Conservation (phyloP, 37 sponge, comb jelly and placozoan genomes). For the Bolinopsis microptera region DNA sequence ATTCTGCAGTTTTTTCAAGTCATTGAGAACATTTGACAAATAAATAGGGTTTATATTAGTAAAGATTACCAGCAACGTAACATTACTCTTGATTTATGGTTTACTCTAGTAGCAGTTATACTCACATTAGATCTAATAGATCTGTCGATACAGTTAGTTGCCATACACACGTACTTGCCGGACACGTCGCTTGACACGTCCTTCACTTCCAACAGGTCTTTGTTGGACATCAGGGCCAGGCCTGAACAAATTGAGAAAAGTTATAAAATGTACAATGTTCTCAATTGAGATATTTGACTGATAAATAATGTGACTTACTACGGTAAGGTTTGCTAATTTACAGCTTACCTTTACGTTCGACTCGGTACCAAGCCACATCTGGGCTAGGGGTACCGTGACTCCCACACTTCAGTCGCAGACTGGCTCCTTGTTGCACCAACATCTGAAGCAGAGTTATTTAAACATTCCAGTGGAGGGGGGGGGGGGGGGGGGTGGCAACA, state of each 20-base stretch:
- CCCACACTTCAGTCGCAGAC: slow-evolving; percentile 11
- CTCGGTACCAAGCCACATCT: slow-evolving; percentile 2
- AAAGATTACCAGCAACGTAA: no score
- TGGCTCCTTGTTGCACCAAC: not conserved
- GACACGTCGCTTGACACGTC: not conserved
- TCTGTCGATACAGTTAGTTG: not conserved
- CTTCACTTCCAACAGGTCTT: not conserved
- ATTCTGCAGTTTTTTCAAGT: no score
- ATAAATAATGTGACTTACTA: no score
- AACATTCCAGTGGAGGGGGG: not conserved
- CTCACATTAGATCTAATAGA: slow-evolving; percentile 37
- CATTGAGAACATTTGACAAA: no score
- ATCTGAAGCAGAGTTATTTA: slow-evolving; percentile 26
- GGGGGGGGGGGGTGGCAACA: no score
- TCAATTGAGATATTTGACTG: no score
- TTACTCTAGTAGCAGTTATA: no score
- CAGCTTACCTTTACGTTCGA: not conserved
- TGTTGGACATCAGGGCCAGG: not conserved
- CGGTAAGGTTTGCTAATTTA: no score
- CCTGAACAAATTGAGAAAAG: not conserved
- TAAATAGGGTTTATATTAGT: no score
- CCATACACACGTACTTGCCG: slow-evolving; percentile 2
- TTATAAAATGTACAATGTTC: no score
- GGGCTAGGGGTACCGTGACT: not conserved
- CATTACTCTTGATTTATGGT: no score